A percentile compares a stretch with the other conserved stretches of the same genome.
Evolutionary conservation across 2,797 vertebrate genomes (phyloP).

Genomic region (Falco rusticolus): DNA sequence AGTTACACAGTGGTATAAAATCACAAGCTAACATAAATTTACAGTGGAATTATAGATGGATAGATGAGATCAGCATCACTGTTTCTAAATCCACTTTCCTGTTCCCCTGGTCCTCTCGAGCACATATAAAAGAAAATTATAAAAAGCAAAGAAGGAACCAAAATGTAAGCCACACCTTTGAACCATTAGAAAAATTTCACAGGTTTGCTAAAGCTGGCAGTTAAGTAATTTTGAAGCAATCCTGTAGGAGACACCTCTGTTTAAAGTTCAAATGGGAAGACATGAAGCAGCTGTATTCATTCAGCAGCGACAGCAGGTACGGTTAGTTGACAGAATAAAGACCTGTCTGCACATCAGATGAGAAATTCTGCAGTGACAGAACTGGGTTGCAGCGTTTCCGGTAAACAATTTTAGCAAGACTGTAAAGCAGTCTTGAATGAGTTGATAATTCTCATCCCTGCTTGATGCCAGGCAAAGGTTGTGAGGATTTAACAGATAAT

Average conservation of each 20-base stretch:
- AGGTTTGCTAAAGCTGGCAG: neutral
- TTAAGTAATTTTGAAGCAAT: neutral
- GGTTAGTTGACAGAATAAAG: neutral
- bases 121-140: neutral
- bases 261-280: neutral
- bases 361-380: conserved; percentile 18
- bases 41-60: neutral
- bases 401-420: neutral
- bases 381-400: neutral
- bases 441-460: neutral
- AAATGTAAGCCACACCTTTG: neutral
- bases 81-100: neutral
- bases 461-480: neutral
- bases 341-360: neutral
- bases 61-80: neutral
- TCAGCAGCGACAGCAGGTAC: neutral
- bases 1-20: neutral
- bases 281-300: neutral
- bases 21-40: neutral
- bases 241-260: neutral
- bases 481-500: neutral
- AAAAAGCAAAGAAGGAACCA: neutral
- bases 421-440: neutral
- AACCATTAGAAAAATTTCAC: neutral
- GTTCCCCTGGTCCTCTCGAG: neutral